Evolutionary conservation across 2,113 vertebrate genomes (phyloP).

Genomic region (Danio rerio): DNA sequence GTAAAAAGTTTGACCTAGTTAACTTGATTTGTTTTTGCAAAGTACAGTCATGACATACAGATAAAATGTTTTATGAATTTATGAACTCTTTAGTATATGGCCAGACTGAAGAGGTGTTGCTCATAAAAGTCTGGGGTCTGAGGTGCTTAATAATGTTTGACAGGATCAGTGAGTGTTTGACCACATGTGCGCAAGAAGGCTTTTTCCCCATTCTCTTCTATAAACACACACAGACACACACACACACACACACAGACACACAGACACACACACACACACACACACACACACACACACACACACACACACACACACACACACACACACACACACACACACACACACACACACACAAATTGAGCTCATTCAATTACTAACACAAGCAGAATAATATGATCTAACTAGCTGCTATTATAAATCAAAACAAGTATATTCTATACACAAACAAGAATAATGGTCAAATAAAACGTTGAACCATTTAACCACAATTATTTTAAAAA

Average conservation of each 20-base stretch:
- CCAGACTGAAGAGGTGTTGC: slow-evolving; percentile 2
- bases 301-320: no score
- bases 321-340: background rate
- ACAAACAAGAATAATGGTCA: background rate
- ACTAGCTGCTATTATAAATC: background rate
- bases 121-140: background rate
- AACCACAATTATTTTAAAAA: background rate
- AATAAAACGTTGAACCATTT: background rate
- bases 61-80: background rate
- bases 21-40: background rate
- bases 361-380: slow-evolving; percentile 39
- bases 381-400: background rate
- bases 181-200: slow-evolving; percentile 52
- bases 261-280: no score
- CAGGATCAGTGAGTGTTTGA: slow-evolving; percentile 40
- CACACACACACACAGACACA: slow-evolving; percentile 35
- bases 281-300: no score
- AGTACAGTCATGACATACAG: background rate
- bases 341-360: slow-evolving; percentile 36
- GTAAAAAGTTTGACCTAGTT: background rate
- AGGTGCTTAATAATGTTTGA: slow-evolving; percentile 3
- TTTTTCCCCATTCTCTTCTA: slow-evolving; percentile 30
- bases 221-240: slow-evolving; percentile 11
- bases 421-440: no score
- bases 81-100: background rate